A percentile compares a stretch with the other conserved stretches of the same genome.
phyloP scores from a whole-genome alignment of 2,797 vertebrate genomes.

The Craterocephalus amniculus region DNA sequence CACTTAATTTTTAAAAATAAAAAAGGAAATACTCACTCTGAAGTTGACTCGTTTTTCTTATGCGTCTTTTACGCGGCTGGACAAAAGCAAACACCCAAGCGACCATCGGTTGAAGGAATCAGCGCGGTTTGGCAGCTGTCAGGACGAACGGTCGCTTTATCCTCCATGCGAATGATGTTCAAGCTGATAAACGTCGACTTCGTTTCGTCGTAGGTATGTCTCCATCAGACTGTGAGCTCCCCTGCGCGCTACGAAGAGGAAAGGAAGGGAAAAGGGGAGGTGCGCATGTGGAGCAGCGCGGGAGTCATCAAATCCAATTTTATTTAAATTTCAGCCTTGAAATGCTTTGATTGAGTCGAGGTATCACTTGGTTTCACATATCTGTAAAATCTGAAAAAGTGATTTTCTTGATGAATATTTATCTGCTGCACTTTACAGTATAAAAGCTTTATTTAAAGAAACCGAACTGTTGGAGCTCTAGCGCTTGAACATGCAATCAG shows the following conservation, averaged over 20 bases:
- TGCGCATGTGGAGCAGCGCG: slow-evolving; percentile 8
- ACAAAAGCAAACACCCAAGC: slow-evolving; percentile 5
- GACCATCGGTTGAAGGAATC: not conserved
- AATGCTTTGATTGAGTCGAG: not conserved
- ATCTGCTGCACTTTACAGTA: no score
- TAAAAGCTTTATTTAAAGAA: no score
- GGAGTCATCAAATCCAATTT: not conserved
- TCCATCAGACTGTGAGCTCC: slow-evolving; percentile 35
- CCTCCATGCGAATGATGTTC: not conserved
- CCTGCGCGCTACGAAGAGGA: slow-evolving; percentile 9
- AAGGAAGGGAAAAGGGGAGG: slow-evolving; percentile 12
- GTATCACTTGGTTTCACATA: not conserved
- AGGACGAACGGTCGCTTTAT: not conserved
- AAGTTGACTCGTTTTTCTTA: slow-evolving; percentile 29
- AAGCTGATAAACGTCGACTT: slow-evolving; percentile 4
- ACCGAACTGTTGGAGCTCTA: no score
- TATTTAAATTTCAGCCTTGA: not conserved
- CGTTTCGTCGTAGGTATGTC: slow-evolving; percentile 7
- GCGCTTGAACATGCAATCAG: no score
- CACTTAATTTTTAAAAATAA: not conserved
- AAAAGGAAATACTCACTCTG: slow-evolving; percentile 54
- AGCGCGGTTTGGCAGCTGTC: slow-evolving; percentile 6
- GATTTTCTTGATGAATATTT: no score
- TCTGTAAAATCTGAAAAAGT: not conserved
- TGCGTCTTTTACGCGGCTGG: slow-evolving; percentile 10